Evolutionary conservation across 2,113 vertebrate species (phyloP).

Genomic region (Microcebus tavaratra): DNA sequence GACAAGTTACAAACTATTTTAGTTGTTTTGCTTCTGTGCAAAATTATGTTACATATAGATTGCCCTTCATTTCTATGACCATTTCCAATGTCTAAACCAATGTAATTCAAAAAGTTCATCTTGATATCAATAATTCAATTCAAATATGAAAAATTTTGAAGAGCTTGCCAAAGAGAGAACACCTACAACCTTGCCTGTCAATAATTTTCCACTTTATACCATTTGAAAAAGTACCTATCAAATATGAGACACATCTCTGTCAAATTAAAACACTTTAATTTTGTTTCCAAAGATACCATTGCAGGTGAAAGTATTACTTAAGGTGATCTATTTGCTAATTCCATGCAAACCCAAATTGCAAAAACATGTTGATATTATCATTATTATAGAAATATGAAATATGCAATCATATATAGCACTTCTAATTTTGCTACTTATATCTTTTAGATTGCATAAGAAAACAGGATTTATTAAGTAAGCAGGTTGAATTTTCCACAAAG

Average conservation of each 20-base stretch:
- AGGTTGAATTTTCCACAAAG: not conserved
- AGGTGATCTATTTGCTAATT: not conserved
- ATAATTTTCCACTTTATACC: not conserved
- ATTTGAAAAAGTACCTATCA: not conserved
- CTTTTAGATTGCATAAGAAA: not conserved
- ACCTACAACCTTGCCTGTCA: not conserved
- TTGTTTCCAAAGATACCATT: not conserved
- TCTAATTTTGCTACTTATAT: not conserved
- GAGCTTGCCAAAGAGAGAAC: not conserved
- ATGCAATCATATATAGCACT: not conserved
- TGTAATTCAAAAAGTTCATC: not conserved
- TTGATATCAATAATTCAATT: not conserved
- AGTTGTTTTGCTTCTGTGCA: not conserved
- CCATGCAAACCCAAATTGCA: not conserved
- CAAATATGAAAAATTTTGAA: not conserved
- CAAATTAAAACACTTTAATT: not conserved
- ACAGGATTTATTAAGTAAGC: not conserved
- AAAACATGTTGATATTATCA: not conserved
- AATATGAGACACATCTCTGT: not conserved
- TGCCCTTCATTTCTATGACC: not conserved
- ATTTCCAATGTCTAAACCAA: not conserved
- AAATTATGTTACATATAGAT: not conserved
- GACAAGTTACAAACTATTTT: not conserved
- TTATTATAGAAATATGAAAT: conserved; percentile 5
- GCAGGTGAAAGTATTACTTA: not conserved